Percentiles rank a stretch among this genome's conserved stretches.
These are phyloP conservation scores for Micoletzkya japonica DNA, from an alignment of 2,888 invertebrate genomes.

Conservation along the genomic window DNA sequence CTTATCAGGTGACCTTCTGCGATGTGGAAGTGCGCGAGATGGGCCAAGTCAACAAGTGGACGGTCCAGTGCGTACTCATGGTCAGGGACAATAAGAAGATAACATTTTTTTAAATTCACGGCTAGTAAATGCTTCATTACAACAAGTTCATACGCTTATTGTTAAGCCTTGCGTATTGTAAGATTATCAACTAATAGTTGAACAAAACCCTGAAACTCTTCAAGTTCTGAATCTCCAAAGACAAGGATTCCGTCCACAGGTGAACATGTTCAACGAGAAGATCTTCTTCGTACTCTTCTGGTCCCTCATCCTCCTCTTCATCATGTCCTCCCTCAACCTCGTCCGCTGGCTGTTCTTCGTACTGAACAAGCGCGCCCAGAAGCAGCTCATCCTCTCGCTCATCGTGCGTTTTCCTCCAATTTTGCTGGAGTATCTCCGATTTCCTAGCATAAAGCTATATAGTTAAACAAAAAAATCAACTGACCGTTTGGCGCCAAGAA, in stretches of 20 bases:
- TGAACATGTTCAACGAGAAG: slow-evolving; percentile 63
- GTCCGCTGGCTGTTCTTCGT: slow-evolving; percentile 19
- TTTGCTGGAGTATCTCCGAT: not conserved
- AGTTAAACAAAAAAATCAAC: not conserved
- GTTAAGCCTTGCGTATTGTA: not conserved
- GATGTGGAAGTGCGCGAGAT: slow-evolving; percentile 55
- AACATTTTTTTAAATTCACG: not conserved
- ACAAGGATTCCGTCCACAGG: slow-evolving; percentile 29
- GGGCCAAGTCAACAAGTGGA: slow-evolving; percentile 46
- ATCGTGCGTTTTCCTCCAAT: not conserved
- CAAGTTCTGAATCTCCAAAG: too few relatives aligned
- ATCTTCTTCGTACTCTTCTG: slow-evolving; percentile 48
- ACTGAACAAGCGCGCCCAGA: not conserved
- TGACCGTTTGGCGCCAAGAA: not conserved
- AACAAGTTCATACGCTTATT: not conserved
- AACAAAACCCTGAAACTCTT: too few relatives aligned
- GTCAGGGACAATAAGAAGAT: slow-evolving; percentile 30
- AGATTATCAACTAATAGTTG: not conserved
- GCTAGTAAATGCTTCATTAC: slow-evolving; percentile 4
- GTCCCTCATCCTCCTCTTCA: slow-evolving; percentile 13
- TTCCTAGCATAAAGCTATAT: not conserved
- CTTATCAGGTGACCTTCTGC: slow-evolving; percentile 55
- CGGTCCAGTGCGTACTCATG: slow-evolving; percentile 61
- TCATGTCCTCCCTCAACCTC: slow-evolving; percentile 32
- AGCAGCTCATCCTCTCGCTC: not conserved